Evolutionary conservation across 2,113 vertebrate genomes (phyloP).

Genomic region (Embiotoca jacksoni): DNA sequence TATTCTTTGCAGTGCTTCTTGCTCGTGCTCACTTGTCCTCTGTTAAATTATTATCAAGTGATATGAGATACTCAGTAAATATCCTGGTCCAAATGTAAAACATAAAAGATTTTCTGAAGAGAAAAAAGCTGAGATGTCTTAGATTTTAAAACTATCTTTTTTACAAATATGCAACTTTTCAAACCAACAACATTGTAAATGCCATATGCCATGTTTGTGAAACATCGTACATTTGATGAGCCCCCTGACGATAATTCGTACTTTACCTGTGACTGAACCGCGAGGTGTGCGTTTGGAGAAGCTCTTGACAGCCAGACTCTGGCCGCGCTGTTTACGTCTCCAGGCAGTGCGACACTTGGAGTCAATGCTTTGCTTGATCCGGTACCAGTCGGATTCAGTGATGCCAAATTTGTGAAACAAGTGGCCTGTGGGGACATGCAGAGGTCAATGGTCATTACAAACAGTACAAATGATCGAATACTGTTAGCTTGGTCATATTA

Average conservation of each 20-base stretch:
- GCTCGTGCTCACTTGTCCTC: too few relatives aligned
- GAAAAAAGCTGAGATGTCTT: too few relatives aligned
- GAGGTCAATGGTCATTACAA: conserved; percentile 16
- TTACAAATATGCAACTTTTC: not conserved
- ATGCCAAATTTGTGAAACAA: conserved; percentile 97
- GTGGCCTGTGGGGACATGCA: conserved; percentile 86
- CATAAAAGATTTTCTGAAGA: too few relatives aligned
- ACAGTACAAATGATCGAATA: not conserved
- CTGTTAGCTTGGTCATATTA: not conserved
- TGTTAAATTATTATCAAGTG: too few relatives aligned
- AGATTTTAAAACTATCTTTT: not conserved
- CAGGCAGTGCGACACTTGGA: conserved; percentile 98
- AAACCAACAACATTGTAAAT: too few relatives aligned
- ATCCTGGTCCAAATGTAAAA: too few relatives aligned
- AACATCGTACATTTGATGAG: not conserved
- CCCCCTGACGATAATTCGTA: not conserved
- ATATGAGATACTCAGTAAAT: too few relatives aligned
- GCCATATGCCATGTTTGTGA: not conserved
- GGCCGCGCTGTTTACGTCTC: conserved; percentile 96
- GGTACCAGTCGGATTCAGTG: conserved; percentile 97
- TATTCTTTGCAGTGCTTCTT: too few relatives aligned
- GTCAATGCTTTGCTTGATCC: conserved; percentile 99
- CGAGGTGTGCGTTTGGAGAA: conserved; percentile 93
- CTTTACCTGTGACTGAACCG: conserved; percentile 76
- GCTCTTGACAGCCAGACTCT: conserved; percentile 98